Conservation (phyloP, 2,888 invertebrate genomes). For the Callosobruchus maculatus region DNA sequence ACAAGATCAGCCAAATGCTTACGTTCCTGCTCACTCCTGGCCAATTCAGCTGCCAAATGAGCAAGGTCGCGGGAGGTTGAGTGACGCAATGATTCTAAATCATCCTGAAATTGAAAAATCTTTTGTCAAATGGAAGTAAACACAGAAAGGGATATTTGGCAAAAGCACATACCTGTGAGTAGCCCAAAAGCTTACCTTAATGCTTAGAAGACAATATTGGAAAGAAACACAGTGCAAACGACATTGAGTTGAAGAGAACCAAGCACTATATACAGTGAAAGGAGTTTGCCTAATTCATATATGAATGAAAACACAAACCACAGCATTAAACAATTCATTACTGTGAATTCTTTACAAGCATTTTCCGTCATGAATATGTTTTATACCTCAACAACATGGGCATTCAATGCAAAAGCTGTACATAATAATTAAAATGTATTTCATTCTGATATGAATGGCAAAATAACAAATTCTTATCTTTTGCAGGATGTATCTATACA, state of each 20-base stretch:
- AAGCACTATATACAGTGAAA: neutral
- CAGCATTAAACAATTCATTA: too few species aligned
- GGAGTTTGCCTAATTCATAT: neutral
- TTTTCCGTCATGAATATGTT: too few species aligned
- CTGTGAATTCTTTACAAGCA: too few species aligned
- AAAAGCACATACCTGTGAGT: slow-evolving; percentile 48
- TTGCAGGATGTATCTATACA: too few species aligned
- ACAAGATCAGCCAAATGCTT: slow-evolving; percentile 65
- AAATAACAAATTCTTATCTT: neutral
- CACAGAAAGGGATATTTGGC: slow-evolving; percentile 12
- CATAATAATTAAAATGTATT: too few species aligned
- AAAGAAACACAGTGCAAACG: slow-evolving; percentile 14
- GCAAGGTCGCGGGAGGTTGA: slow-evolving; percentile 70
- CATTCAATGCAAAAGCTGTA: too few species aligned
- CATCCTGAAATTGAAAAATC: slow-evolving; percentile 59
- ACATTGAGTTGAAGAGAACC: neutral
- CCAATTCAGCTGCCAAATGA: slow-evolving; percentile 64
- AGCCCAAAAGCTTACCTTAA: slow-evolving; percentile 42
- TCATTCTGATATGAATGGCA: neutral
- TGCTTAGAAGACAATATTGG: slow-evolving; percentile 9
- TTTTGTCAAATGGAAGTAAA: neutral
- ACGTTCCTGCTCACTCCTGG: slow-evolving; percentile 73
- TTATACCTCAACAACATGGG: too few species aligned
- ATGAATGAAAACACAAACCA: neutral
- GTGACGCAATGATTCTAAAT: slow-evolving; percentile 71